Evolutionary conservation across 1,140 invertebrate species (phyloP).

Genomic region (Caenorhabditis inopinata): DNA sequence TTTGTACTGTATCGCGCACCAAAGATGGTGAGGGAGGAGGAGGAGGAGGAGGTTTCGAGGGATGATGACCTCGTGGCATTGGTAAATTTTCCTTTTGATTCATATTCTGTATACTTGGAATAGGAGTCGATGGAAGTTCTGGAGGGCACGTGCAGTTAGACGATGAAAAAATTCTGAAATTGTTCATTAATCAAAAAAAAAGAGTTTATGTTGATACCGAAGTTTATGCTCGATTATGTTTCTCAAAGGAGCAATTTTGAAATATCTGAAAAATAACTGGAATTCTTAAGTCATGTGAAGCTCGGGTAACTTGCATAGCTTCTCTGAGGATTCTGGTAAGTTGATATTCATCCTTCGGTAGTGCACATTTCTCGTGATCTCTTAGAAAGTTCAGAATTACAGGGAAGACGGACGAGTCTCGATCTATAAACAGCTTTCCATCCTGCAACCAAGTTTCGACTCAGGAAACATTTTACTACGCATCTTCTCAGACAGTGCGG

Average conservation of each 20-base stretch:
- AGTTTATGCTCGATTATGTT: constrained; percentile 36
- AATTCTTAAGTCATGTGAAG: background rate
- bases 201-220: background rate
- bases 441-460: constrained; percentile 33
- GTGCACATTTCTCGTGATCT: constrained; percentile 45
- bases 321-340: constrained; percentile 46
- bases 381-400: constrained; percentile 46
- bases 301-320: constrained; percentile 30
- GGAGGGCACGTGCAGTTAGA: constrained; percentile 7
- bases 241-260: constrained; percentile 18
- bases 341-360: constrained; percentile 47
- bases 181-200: background rate
- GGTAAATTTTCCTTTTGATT: background rate
- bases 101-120: background rate
- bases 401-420: constrained; percentile 45
- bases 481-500: background rate
- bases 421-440: constrained; percentile 49
- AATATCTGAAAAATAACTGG: constrained; percentile 27
- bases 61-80: background rate
- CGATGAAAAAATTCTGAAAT: background rate
- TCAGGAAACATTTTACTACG: too few relatives aligned
- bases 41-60: constrained; percentile 4
- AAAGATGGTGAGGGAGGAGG: background rate
- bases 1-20: constrained; percentile 4
- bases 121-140: constrained; percentile 35